Conservation (phyloP, 2,888 invertebrate species). For the Hyposoter didymator region DNA sequence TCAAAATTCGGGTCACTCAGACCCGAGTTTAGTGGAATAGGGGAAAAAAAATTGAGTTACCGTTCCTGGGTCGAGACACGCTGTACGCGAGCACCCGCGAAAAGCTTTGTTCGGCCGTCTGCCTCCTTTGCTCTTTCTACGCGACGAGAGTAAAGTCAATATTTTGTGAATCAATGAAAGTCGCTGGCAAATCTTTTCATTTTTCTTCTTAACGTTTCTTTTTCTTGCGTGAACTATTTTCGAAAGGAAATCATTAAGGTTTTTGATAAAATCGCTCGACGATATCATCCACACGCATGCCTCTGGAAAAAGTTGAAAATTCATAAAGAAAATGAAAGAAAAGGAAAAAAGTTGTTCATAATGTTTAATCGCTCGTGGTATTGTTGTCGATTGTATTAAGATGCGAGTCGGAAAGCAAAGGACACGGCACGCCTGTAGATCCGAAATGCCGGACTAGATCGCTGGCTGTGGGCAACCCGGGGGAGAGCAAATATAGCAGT, state of each 20-base stretch:
- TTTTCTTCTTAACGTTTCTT: not conserved
- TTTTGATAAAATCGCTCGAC: not conserved
- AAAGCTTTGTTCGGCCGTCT: conserved; percentile 60
- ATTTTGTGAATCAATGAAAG: not conserved
- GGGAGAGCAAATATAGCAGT: conserved; percentile 64
- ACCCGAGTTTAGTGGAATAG: too few relatives aligned
- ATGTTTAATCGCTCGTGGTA: conserved; percentile 52
- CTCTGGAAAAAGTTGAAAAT: not conserved
- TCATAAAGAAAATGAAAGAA: not conserved
- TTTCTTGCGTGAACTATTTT: not conserved
- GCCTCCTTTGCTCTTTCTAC: conserved; percentile 67
- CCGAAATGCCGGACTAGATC: conserved; percentile 81
- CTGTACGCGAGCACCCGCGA: conserved; percentile 57
- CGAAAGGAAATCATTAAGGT: not conserved
- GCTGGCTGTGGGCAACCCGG: conserved; percentile 56
- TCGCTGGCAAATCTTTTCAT: not conserved
- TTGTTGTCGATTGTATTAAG: conserved; percentile 65
- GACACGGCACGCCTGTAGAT: conserved; percentile 81
- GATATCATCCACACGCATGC: conserved; percentile 18
- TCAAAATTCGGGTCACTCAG: too few relatives aligned
- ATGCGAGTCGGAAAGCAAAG: conserved; percentile 81
- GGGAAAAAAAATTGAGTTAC: too few relatives aligned
- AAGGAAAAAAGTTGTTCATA: conserved; percentile 1
- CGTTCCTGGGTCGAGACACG: conserved; percentile 7
- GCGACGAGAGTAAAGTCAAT: conserved; percentile 22